Evolutionary conservation across 1,140 invertebrate species (phyloP), one percentile per base, ranked within the genome.

Genomic region (Dinothrombium tinctorium): DNA sequence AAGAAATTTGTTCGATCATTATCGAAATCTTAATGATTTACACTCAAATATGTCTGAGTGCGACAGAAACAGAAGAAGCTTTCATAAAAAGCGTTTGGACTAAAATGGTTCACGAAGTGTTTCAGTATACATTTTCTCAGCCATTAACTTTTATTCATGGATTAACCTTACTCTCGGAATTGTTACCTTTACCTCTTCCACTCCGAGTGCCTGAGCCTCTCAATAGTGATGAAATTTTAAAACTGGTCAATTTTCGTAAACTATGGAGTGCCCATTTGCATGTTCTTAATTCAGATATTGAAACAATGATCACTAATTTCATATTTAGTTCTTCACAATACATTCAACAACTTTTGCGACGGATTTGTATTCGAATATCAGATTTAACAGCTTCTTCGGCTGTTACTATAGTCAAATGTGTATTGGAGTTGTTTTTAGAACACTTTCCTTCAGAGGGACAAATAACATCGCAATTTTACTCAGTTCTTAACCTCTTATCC

Each of bases 181-280:
- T 95, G 5, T 55, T 94, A 21, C 89, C 87, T 6, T 53, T 82
- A 15, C 78, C 80, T 0, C 56, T 89, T 25, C 83, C 87, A 5
- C 69, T 89, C 49, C 59, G 61, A 44, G 20, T 33, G 11, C 25
- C 44, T 23, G 35, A 60, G 46, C 58, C 69, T 0, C 54, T 78
- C 25, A 61, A 65, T 2, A 66, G 68, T 36, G 64, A 72, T 4
- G 80, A 90, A 53, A 57, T 72, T 17, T 62, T 65, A 0, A 67
- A 75, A 43, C 63, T 72, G 7, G 62, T 86, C 0, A 82, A 76
- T 46, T 65, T 76, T 38, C 60, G 86, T 12, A 80, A 84, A 51
- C 58, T 90, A 1, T 95, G 89, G 87, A 84, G 81, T 19, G 83
- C 80, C 2, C 86, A 94, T 60, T 58, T 94, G 14, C 81, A 86